phyloP scores from a whole-genome alignment of 2,113 vertebrate genomes.

The Columbina picui region DNA sequence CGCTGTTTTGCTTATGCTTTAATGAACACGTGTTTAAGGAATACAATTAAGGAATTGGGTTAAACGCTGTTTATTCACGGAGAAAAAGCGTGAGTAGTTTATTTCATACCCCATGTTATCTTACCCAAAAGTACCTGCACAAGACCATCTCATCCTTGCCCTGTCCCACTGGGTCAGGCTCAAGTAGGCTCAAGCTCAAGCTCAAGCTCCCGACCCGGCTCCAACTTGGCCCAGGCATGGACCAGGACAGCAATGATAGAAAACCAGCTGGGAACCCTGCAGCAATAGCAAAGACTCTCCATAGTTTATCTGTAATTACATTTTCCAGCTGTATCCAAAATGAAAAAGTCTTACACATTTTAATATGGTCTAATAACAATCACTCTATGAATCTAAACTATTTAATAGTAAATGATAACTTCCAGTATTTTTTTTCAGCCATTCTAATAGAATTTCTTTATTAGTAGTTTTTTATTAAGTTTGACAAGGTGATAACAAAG shows the following conservation, averaged over 20 bases:
- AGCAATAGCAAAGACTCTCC: background rate
- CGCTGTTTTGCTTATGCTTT: too few relatives aligned
- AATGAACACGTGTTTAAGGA: too few relatives aligned
- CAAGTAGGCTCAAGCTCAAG: too few relatives aligned
- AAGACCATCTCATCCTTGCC: background rate
- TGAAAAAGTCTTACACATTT: background rate
- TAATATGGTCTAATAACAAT: background rate
- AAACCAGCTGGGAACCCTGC: background rate
- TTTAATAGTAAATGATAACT: background rate
- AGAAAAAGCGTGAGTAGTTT: too few relatives aligned
- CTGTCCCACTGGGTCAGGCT: background rate
- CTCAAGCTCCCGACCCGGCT: accelerated
- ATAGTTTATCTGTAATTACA: background rate
- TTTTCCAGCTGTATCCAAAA: background rate
- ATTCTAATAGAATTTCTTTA: background rate
- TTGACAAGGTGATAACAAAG: slow-evolving; percentile 34
- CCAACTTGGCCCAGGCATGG: accelerated
- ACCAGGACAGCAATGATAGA: accelerated
- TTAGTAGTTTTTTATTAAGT: background rate
- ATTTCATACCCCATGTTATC: accelerated
- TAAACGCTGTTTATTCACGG: too few relatives aligned
- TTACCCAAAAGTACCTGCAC: too few relatives aligned
- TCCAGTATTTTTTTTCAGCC: background rate
- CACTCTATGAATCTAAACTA: background rate
- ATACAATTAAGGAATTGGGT: too few relatives aligned